These are phyloP conservation scores for Spheniscus mendiculus DNA, from an alignment of 2,113 vertebrate genomes.

Conservation along the genomic window DNA sequence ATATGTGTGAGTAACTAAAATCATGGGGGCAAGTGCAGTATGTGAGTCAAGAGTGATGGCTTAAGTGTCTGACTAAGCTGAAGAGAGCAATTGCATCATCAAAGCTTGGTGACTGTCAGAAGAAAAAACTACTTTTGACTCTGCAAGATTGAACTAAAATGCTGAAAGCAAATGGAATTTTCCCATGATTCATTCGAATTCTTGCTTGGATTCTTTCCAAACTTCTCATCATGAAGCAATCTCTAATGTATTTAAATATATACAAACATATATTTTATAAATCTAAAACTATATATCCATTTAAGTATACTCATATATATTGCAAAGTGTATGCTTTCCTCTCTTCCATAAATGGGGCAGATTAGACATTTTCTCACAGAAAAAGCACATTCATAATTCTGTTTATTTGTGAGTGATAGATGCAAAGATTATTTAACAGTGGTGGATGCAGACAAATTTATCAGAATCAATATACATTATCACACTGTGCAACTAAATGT, in stretches of 20 bases:
- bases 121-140: neutral
- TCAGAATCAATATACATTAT: neutral
- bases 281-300: neutral
- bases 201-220: neutral
- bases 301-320: neutral
- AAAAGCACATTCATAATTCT: neutral
- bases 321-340: neutral
- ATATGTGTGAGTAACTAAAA: constrained; percentile 37
- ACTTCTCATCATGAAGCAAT: neutral
- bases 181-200: neutral
- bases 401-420: neutral
- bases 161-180: neutral
- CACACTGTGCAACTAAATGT: neutral
- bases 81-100: constrained; percentile 15
- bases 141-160: constrained; percentile 32
- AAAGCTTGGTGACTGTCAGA: neutral
- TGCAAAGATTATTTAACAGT: neutral
- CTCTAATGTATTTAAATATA: neutral
- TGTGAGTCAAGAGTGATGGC: neutral
- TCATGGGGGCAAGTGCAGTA: neutral
- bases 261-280: neutral
- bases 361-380: neutral
- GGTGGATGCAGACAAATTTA: neutral
- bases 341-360: neutral
- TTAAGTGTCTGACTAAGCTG: neutral